Conservation (phyloP, 2,797 vertebrate species). For the Hydrophis major region DNA sequence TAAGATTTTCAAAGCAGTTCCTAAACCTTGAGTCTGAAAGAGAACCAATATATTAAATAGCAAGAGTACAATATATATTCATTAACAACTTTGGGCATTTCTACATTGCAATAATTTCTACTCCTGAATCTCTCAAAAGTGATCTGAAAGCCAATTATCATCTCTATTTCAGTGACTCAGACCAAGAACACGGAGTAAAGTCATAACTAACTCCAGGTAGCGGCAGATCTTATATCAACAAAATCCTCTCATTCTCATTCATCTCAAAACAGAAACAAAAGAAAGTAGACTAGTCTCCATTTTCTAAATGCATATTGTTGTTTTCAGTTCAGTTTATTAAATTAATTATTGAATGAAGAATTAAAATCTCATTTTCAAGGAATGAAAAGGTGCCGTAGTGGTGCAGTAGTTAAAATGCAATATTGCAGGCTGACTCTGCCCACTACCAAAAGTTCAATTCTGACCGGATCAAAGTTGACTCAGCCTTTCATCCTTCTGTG, state of each 20-base stretch:
- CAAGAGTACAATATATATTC: not conserved
- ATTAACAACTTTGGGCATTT: not conserved
- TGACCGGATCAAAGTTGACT: too few species aligned
- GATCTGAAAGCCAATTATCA: not conserved
- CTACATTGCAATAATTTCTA: not conserved
- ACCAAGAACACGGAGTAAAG: not conserved
- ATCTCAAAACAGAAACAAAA: not conserved
- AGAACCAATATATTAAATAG: not conserved
- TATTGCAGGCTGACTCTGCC: too few species aligned
- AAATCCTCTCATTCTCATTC: not conserved
- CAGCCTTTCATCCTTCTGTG: too few species aligned
- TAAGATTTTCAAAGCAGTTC: constrained; percentile 92
- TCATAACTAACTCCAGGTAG: too few species aligned
- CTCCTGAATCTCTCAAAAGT: not conserved
- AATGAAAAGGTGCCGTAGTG: too few species aligned
- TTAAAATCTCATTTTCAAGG: not conserved
- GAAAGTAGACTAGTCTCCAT: not conserved
- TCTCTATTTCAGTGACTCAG: not conserved
- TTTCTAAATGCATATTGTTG: not conserved
- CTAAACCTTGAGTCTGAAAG: constrained; percentile 88
- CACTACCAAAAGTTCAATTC: too few species aligned
- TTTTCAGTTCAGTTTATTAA: not conserved
- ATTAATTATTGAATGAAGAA: not conserved
- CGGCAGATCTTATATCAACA: not conserved
- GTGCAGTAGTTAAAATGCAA: too few species aligned